A percentile compares a stretch with the other conserved stretches of the same genome.
These are phyloP conservation scores for Lagorchestes hirsutus DNA, from an alignment of 2,797 vertebrate species.

Conservation along the genomic window DNA sequence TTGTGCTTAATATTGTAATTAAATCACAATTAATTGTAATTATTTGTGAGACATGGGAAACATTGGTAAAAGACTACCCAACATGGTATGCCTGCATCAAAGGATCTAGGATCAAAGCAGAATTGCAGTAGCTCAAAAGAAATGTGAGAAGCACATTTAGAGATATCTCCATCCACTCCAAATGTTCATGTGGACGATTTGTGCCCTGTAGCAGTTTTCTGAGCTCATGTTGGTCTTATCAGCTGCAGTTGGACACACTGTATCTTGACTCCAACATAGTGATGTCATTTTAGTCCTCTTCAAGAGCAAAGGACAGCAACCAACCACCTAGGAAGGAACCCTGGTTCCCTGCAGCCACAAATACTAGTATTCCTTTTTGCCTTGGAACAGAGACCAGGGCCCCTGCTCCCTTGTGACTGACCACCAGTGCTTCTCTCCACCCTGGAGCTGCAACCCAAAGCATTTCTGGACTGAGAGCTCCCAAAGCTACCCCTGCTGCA, in stretches of 20 bases:
- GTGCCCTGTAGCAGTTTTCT: not conserved
- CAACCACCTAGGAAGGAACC: not conserved
- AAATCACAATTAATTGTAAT: not conserved
- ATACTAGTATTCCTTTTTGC: not conserved
- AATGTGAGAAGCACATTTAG: not conserved
- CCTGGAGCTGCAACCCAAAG: not conserved
- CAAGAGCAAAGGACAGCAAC: not conserved
- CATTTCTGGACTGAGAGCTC: not conserved
- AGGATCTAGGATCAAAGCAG: not conserved
- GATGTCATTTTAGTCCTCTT: not conserved
- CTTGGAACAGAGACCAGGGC: not conserved
- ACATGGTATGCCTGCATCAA: not conserved
- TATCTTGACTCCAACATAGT: not conserved
- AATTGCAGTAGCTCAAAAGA: not conserved
- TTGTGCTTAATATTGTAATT: no score
- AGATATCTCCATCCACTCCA: not conserved
- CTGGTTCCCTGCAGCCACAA: not conserved
- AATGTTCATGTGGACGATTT: not conserved
- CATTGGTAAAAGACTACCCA: not conserved
- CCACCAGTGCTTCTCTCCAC: not conserved
- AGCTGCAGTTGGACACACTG: not conserved
- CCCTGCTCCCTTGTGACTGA: not conserved
- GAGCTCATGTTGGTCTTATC: not conserved
- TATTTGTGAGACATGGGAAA: not conserved
- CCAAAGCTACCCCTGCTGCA: not conserved